These are phyloP conservation scores for Teleiodes luculella DNA, from an alignment of 2,888 invertebrate genomes.

Conservation along the genomic window DNA sequence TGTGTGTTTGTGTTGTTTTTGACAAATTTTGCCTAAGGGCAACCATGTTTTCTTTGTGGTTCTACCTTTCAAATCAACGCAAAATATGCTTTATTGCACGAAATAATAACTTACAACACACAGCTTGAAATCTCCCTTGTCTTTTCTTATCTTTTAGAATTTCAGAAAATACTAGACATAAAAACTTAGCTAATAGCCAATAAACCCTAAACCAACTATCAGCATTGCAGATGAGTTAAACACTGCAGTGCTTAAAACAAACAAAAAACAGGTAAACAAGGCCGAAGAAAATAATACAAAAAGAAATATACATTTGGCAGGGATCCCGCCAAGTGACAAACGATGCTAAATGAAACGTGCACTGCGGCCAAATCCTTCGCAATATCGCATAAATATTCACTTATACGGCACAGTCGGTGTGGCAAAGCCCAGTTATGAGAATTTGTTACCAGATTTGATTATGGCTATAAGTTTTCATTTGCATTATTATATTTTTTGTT, in stretches of 20 bases:
- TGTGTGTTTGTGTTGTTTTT: too few relatives aligned
- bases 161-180: background rate
- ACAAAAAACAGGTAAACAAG: conserved; percentile 8
- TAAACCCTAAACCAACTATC: background rate
- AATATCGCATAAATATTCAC: conserved; percentile 2
- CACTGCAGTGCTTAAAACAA: background rate
- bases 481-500: background rate
- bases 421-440: conserved; percentile 2
- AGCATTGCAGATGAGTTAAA: conserved; percentile 3
- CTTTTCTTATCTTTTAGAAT: too few relatives aligned
- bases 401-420: background rate
- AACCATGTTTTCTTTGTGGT: too few relatives aligned
- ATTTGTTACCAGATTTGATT: background rate
- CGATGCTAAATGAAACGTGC: conserved; percentile 8
- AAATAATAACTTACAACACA: too few relatives aligned
- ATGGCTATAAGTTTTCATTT: conserved; percentile 6
- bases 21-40: too few relatives aligned
- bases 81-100: too few relatives aligned
- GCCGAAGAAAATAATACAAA: conserved; percentile 9
- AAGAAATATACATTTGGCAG: conserved; percentile 4
- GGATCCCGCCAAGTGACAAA: conserved; percentile 8
- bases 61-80: too few relatives aligned
- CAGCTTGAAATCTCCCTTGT: too few relatives aligned
- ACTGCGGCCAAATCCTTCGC: background rate
- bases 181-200: background rate